These are phyloP conservation scores for Euleptes europaea DNA, from an alignment of 2,113 vertebrate species.

Conservation along the genomic window DNA sequence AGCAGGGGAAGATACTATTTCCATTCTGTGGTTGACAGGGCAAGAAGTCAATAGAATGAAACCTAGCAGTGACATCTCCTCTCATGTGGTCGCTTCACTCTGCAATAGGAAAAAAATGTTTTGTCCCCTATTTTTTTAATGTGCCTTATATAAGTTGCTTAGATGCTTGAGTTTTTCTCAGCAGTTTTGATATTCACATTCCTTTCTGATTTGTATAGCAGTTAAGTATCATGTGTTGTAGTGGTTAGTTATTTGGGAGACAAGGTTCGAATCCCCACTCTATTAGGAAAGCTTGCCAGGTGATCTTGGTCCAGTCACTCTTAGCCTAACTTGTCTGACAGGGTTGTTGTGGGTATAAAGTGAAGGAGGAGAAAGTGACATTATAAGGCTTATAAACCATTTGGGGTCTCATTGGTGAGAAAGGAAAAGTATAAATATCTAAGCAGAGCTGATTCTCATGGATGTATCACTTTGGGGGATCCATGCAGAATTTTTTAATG, in stretches of 20 bases:
- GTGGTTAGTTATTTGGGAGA: no score
- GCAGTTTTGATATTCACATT: background rate
- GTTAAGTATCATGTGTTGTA: no score
- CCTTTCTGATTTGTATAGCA: background rate
- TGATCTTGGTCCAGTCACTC: no score
- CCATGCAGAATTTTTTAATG: slow-evolving; percentile 35
- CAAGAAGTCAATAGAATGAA: background rate
- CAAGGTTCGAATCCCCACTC: no score
- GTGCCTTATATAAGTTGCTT: background rate
- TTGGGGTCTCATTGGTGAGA: no score
- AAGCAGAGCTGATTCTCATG: slow-evolving; percentile 47
- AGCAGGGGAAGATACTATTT: background rate
- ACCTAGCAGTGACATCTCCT: background rate
- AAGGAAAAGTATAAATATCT: background rate
- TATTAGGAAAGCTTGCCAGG: no score
- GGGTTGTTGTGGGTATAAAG: no score
- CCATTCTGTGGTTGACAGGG: background rate
- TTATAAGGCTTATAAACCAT: no score
- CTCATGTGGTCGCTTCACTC: background rate
- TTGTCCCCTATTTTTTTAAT: background rate
- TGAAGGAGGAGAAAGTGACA: no score
- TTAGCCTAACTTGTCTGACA: no score
- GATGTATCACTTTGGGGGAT: slow-evolving; percentile 47
- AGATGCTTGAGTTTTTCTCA: background rate
- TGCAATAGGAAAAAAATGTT: background rate